Base-by-base conservation (phyloP, 2,888 invertebrate genomes). In the Zeuzera pyrina region DNA sequence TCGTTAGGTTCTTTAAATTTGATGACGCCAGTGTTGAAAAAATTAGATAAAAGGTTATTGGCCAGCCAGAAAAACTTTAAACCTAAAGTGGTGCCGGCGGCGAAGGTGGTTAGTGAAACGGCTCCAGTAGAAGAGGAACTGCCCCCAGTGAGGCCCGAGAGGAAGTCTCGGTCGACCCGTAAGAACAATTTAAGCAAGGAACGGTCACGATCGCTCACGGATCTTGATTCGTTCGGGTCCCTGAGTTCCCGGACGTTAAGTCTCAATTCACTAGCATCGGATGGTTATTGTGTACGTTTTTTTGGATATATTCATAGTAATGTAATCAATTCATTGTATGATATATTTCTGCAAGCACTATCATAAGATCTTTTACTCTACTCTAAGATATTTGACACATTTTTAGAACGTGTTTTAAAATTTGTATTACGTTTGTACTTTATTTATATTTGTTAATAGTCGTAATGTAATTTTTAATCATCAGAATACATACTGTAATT, bases 261-360 rank as follows among this genome's bases (percentile, higher is more conserved):
- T 65, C 85, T 89, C 45, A 89, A 86, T 29, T 90, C 90, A 8
- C 79, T 90, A 40, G 88, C 90, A 51, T 93, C 93, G 38, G 93
- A 93, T 78, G 93, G 93, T 83, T 94, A 94, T 60, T 88, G 88
- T 85, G 94, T 94, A 91, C 86, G 92, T 73, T 47, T 29, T 30
- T 34, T 16, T 30, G 36, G 7, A 10, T 28, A 25, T 19, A 7
- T 19, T n/a, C 3, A n/a, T n/a, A n/a, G n/a, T n/a, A n/a, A n/a
- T n/a, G n/a, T n/a, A n/a, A n/a, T n/a, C n/a, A n/a, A n/a, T n/a
- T n/a, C n/a, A n/a, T n/a, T n/a, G n/a, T n/a, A n/a, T n/a, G n/a
- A n/a, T n/a, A 14, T 30, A 30, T 29, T 30, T 29, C 24, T 19
- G 15, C 30, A 10, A 31, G 29, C 26, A 16, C 14, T 12, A 24